Base-by-base conservation (phyloP, 2,797 vertebrate species). In the Poecilia velifera region DNA sequence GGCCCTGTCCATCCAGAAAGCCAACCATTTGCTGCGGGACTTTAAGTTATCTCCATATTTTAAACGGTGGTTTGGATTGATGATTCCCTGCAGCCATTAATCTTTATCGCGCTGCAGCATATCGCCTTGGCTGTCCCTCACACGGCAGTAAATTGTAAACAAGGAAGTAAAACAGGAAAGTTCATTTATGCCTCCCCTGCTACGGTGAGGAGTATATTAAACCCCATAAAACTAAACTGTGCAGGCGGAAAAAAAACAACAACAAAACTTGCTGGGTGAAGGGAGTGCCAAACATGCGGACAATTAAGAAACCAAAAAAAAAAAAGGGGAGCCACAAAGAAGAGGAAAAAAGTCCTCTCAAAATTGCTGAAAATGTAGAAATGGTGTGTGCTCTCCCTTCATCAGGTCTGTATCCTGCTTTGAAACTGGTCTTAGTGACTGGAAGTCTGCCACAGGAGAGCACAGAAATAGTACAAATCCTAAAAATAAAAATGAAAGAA, bases 11-110 rank as follows among this genome's bases (percentile, higher is more conserved):
- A 57, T 84, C 55, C 82, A 39, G 74, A 76, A 82, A 75, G 6
- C 57, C 2, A 41, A 16, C 72, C 9, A 45, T 49, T 86, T 47
- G n/a, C 45, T 72, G 22, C 82, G 73, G 81, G 76, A 84, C 74
- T 77, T 53, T 28, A 64, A 80, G 82, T 79, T 71, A n/a, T 72
- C 84, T 83, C 80, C 71, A 68, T 73, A 86, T 79, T 16, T 39
- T 80, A 89, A 85, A 82, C 79, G 41, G 70, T 85, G 70, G 62
- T 47, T 39, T 39, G 82, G 55, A 87, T 88, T 87, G 87, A 87
- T 83, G 88, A 89, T 90, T 92, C 89, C 84, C 87, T 85, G 75
- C 76, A 59, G 16, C 73, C 55, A 59, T 89, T 84, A 83, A 88
- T 93, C 86, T 92, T 89, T 84, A 84, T 89, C 85, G 82, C 79